Evolutionary conservation across 2,113 vertebrate species (phyloP).

Genomic region (Pseudois nayaur): DNA sequence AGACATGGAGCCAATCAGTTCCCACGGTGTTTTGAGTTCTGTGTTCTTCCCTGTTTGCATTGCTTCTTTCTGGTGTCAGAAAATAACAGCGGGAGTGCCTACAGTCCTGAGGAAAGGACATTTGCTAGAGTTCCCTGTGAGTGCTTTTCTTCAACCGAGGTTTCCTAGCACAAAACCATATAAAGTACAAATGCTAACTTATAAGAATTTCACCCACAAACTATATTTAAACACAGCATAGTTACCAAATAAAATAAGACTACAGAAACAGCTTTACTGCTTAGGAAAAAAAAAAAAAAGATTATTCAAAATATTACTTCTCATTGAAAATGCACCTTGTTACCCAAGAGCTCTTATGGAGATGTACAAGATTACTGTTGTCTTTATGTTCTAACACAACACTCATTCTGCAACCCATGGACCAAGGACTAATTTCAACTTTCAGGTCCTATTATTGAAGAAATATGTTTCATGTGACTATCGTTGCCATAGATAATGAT

Average conservation of each 20-base stretch:
- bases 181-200: constrained; percentile 21
- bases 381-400: too few species aligned
- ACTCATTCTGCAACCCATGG: too few species aligned
- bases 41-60: neutral
- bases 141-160: constrained; percentile 56
- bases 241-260: constrained; percentile 64
- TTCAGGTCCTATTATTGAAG: too few species aligned
- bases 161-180: constrained; percentile 63
- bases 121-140: neutral
- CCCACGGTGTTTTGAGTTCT: neutral
- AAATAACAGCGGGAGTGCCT: neutral
- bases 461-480: too few species aligned
- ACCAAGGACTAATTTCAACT: too few species aligned
- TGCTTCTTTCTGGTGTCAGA: neutral
- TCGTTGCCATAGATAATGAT: too few species aligned
- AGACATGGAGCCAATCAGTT: neutral
- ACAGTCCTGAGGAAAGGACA: neutral
- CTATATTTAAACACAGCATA: constrained; percentile 55
- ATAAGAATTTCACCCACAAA: constrained; percentile 64
- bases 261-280: constrained; percentile 45
- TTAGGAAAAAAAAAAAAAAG: neutral
- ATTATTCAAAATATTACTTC: too few species aligned
- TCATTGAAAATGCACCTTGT: too few species aligned
- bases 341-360: too few species aligned
- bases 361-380: too few species aligned